Base-by-base conservation (phyloP, 2,888 invertebrate genomes). In the Drosophila nr. perissopoda region DNA sequence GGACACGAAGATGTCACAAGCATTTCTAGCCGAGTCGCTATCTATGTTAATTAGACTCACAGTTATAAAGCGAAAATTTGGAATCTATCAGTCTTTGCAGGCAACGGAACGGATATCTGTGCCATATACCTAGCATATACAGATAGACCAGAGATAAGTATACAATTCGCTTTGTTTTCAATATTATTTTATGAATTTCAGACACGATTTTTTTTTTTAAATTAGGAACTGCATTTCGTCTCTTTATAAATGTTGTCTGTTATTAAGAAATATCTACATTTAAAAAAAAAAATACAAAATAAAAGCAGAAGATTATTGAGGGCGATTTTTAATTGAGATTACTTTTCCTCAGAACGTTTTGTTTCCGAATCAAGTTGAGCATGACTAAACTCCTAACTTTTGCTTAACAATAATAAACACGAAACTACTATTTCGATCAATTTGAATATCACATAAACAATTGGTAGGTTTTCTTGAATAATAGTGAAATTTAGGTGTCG, bases 171-270 rank as follows among this genome's bases (percentile, higher is more conserved):
- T 6, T 6, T 21, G 2, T 21, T 42, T 13, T 21, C 4, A 21
- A 45, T 7, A 45, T 45, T 45, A 45, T 21, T 45, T 45, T 6
- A 7, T 45, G 1, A 3, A 7, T 21, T 45, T 21, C 13, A 45
- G 4, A 21, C 0, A 13, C 1, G 0, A 16, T 34, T 21, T 45
- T 21, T 2, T 42, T 21, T 6, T 0, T n/a, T n/a, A 11, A 6
- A 21, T 42, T 13, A 6, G 21, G 6, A 3, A 13, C 21, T 13
- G 2, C 21, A 21, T 1, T 42, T 42, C 21, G 42, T 1, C 13
- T 2, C 0, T 13, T 42, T 42, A 21, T 42, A 42, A 42, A 42
- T 42, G 3, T 6, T 42, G 1, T 42, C 3, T 21, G 1, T 3
- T 18, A 36, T 36, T 21, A 6, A 6, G 11, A 21, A 21, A 21